Evolutionary conservation across 1,140 invertebrate species (phyloP).

Genomic region (Anthonomus grandis): DNA sequence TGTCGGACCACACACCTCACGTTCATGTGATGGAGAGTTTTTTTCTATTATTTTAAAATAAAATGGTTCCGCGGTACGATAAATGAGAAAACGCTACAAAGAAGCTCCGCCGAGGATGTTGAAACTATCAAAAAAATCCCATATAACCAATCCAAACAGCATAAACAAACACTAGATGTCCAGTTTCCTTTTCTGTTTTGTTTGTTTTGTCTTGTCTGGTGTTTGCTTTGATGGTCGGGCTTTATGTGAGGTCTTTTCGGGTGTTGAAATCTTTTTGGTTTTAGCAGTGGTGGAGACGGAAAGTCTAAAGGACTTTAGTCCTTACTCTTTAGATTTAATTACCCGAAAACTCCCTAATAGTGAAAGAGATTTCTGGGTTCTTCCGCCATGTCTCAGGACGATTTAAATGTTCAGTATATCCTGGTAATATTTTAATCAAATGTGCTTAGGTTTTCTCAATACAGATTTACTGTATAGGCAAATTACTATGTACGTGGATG

Average conservation of each 20-base stretch:
- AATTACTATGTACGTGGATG: too few relatives aligned
- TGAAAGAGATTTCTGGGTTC: too few relatives aligned
- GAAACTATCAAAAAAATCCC: constrained; percentile 8
- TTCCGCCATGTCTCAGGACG: too few relatives aligned
- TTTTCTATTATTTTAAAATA: constrained; percentile 1
- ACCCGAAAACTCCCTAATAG: too few relatives aligned
- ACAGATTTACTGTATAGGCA: too few relatives aligned
- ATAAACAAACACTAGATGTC: constrained; percentile 19
- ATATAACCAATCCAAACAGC: constrained; percentile 17
- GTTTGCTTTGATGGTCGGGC: constrained; percentile 17
- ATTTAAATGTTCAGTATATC: too few relatives aligned
- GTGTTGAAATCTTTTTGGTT: constrained; percentile 4
- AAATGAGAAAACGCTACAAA: background rate
- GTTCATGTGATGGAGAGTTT: background rate
- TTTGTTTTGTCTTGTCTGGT: constrained; percentile 19
- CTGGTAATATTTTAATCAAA: too few relatives aligned
- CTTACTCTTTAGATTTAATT: too few relatives aligned
- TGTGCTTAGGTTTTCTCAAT: too few relatives aligned
- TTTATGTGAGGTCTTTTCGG: constrained; percentile 22
- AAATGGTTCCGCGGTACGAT: background rate
- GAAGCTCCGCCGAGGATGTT: background rate
- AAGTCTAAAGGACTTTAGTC: too few relatives aligned
- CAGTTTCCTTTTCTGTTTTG: constrained; percentile 15
- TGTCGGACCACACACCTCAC: constrained; percentile 8
- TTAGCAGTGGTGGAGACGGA: background rate